These are phyloP conservation scores for Graphium colonna DNA, from an alignment of 2,888 invertebrate species.

Conservation along the genomic window DNA sequence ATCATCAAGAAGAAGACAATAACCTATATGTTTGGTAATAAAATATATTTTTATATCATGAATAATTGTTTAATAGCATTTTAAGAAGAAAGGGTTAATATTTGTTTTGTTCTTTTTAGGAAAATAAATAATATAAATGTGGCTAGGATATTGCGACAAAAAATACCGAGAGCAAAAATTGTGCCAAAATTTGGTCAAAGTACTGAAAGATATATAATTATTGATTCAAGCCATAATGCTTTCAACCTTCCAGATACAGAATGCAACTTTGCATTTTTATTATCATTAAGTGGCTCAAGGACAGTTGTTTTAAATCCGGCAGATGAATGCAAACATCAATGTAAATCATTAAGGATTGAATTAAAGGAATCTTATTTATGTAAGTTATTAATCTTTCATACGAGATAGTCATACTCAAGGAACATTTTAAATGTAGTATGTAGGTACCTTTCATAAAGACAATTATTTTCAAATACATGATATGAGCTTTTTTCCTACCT, in stretches of 20 bases:
- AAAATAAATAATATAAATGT: slow-evolving; percentile 88
- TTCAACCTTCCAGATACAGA: slow-evolving; percentile 89
- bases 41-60: background rate
- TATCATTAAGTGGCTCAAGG: slow-evolving; percentile 86
- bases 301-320: slow-evolving; percentile 87
- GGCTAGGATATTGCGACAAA: slow-evolving; percentile 84
- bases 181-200: slow-evolving; percentile 87
- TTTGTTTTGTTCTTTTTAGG: slow-evolving; percentile 73
- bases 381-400: no score
- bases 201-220: slow-evolving; percentile 88
- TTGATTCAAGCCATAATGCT: slow-evolving; percentile 83
- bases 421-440: no score
- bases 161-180: slow-evolving; percentile 86
- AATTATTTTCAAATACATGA: no score
- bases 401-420: no score
- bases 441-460: no score
- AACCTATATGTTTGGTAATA: slow-evolving; percentile 59
- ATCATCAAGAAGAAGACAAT: slow-evolving; percentile 37
- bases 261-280: slow-evolving; percentile 88
- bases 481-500: no score
- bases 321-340: slow-evolving; percentile 85
- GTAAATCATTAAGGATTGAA: slow-evolving; percentile 85
- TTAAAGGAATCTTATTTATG: slow-evolving; percentile 87
- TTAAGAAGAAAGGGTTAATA: no score
- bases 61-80: background rate